phyloP scores from a whole-genome alignment of 2,888 invertebrate genomes.

The Hipparchia sbordonii region DNA sequence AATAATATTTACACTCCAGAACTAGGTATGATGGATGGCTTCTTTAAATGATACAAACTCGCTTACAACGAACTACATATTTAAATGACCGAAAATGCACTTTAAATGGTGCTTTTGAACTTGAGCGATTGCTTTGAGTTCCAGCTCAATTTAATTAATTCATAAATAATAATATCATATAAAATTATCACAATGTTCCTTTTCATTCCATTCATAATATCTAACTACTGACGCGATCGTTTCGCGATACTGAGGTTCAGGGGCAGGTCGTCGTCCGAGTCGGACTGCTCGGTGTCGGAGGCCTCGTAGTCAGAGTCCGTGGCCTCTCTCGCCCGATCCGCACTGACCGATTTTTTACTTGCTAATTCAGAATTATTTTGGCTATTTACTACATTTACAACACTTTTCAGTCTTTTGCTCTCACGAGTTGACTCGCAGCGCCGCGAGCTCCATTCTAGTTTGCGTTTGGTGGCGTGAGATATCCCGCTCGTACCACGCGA shows the following conservation, averaged over 20 bases:
- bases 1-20: not conserved
- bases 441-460: constrained; percentile 36
- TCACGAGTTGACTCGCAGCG: constrained; percentile 49
- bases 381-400: constrained; percentile 64
- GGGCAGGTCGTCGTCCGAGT: constrained; percentile 70
- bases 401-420: constrained; percentile 70
- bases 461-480: constrained; percentile 33
- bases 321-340: not conserved
- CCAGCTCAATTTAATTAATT: constrained; percentile 22
- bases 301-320: not conserved
- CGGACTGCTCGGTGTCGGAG: constrained; percentile 43
- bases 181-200: constrained; percentile 37
- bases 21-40: not conserved
- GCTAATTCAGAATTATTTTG: constrained; percentile 34
- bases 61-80: not conserved
- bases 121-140: constrained; percentile 23
- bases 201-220: constrained; percentile 22
- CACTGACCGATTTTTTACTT: constrained; percentile 11
- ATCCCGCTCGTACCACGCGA: constrained; percentile 44
- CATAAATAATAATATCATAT: constrained; percentile 31
- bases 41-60: not conserved
- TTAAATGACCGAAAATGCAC: not conserved
- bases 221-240: constrained; percentile 19
- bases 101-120: not conserved
- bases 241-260: constrained; percentile 59